Conservation (phyloP, 2,113 vertebrate species). For the Lipophrys pholis region DNA sequence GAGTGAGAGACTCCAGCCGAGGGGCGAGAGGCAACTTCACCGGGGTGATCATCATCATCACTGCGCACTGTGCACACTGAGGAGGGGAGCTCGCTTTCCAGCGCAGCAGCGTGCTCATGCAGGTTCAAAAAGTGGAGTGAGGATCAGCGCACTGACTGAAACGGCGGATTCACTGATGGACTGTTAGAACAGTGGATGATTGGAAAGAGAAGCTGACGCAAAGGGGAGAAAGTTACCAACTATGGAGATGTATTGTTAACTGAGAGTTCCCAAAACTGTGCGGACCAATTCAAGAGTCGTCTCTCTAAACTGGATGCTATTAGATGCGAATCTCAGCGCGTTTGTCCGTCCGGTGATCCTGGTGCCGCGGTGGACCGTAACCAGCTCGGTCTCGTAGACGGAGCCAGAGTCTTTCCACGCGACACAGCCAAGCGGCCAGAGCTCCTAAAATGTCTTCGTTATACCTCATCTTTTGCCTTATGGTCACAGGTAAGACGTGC, state of each 20-base stretch:
- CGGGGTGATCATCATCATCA: slow-evolving; percentile 38
- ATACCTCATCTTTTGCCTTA: slow-evolving; percentile 80
- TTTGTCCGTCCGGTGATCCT: slow-evolving; percentile 46
- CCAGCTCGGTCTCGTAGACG: slow-evolving; percentile 56
- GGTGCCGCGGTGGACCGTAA: slow-evolving; percentile 63
- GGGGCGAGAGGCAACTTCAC: slow-evolving; percentile 65
- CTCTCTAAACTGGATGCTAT: slow-evolving; percentile 56
- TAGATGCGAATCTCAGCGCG: slow-evolving; percentile 34
- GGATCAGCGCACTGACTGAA: slow-evolving; percentile 24
- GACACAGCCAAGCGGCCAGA: slow-evolving; percentile 34
- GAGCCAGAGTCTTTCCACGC: slow-evolving; percentile 56
- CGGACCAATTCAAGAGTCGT: slow-evolving; percentile 34
- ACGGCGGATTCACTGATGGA: slow-evolving; percentile 21
- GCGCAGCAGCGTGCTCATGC: slow-evolving; percentile 40
- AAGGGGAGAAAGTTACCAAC: slow-evolving; percentile 74
- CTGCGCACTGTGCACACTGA: slow-evolving; percentile 43
- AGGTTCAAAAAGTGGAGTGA: slow-evolving; percentile 53
- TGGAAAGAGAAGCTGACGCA: slow-evolving; percentile 44
- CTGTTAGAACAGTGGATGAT: slow-evolving; percentile 33
- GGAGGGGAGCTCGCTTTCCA: slow-evolving; percentile 50
- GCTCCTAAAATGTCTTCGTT: slow-evolving; percentile 71
- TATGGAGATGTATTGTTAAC: slow-evolving; percentile 62
- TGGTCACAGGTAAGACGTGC: slow-evolving; percentile 80
- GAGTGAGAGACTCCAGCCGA: slow-evolving; percentile 34
- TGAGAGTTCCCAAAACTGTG: slow-evolving; percentile 45